phyloP scores from a whole-genome alignment of 1,140 invertebrate genomes.

The Lasioglossum albipes region DNA sequence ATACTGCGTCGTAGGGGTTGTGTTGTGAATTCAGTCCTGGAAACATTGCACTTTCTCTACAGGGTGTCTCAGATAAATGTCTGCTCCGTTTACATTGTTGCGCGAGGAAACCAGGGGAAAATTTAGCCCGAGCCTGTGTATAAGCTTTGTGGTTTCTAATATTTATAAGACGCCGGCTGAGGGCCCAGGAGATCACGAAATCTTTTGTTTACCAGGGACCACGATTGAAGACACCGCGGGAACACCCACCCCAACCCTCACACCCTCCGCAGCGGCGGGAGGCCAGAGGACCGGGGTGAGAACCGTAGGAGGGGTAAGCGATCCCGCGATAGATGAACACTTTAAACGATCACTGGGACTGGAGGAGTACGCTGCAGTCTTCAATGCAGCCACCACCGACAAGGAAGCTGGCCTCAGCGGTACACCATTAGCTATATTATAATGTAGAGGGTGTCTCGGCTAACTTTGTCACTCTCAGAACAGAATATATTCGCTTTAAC shows the following conservation, averaged over 20 bases:
- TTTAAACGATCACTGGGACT: slow-evolving; percentile 93
- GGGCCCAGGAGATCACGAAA: too few relatives aligned
- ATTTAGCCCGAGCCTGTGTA: too few relatives aligned
- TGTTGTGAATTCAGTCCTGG: too few relatives aligned
- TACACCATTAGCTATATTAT: slow-evolving; percentile 50
- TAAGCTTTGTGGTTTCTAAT: not conserved
- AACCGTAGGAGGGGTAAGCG: slow-evolving; percentile 79
- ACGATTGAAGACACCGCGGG: slow-evolving; percentile 76
- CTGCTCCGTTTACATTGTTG: too few relatives aligned
- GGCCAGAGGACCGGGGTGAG: slow-evolving; percentile 74
- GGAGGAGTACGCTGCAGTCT: slow-evolving; percentile 91
- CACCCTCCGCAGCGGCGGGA: slow-evolving; percentile 72
- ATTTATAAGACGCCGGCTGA: not conserved
- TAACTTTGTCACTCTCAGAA: too few relatives aligned
- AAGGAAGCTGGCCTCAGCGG: slow-evolving; percentile 77
- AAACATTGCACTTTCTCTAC: too few relatives aligned
- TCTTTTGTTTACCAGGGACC: slow-evolving; percentile 64
- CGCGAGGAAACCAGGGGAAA: too few relatives aligned
- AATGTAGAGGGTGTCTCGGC: not conserved
- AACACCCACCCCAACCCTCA: slow-evolving; percentile 72
- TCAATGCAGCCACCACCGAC: slow-evolving; percentile 82
- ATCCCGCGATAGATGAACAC: slow-evolving; percentile 97
- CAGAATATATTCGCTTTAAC: too few relatives aligned
- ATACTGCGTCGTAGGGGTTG: too few relatives aligned
- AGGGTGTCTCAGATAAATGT: too few relatives aligned